Evolutionary conservation across 2,888 invertebrate species (phyloP).

Genomic region (Lasius fuliginosus): DNA sequence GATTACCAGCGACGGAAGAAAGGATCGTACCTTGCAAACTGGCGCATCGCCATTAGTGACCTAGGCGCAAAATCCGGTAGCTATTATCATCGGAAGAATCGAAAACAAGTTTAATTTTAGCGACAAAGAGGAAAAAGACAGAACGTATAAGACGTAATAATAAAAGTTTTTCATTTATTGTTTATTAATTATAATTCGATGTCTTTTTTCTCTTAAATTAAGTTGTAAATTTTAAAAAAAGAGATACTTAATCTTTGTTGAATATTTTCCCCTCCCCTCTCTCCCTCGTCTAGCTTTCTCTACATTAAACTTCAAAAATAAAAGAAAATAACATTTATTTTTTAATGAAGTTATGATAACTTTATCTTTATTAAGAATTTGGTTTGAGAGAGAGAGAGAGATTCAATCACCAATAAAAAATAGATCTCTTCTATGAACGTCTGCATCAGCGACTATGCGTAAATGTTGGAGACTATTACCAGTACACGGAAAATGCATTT

Average conservation of each 20-base stretch:
- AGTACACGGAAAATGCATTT: background rate
- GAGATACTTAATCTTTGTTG: background rate
- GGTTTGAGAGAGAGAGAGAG: no score
- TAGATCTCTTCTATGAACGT: background rate
- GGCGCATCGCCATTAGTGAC: conserved; percentile 18
- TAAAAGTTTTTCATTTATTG: background rate
- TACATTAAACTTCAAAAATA: conserved; percentile 8
- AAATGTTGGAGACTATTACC: background rate
- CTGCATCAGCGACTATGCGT: background rate
- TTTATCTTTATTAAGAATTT: conserved; percentile 6
- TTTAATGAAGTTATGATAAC: background rate
- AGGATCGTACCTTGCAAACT: conserved; percentile 15
- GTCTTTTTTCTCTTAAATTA: background rate
- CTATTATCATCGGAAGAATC: conserved; percentile 3
- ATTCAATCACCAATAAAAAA: background rate
- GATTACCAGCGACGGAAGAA: conserved; percentile 46
- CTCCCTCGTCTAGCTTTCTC: background rate
- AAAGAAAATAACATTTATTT: background rate
- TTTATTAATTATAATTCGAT: conserved; percentile 2
- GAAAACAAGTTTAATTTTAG: conserved; percentile 8
- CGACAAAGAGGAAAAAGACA: background rate
- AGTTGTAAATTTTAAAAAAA: conserved; percentile 8
- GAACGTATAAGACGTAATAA: background rate
- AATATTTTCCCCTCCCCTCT: background rate
- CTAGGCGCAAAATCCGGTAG: conserved; percentile 1